These are phyloP conservation scores for Oasisia sp. DNA, from an alignment of 2,888 invertebrate species.

Conservation along the genomic window DNA sequence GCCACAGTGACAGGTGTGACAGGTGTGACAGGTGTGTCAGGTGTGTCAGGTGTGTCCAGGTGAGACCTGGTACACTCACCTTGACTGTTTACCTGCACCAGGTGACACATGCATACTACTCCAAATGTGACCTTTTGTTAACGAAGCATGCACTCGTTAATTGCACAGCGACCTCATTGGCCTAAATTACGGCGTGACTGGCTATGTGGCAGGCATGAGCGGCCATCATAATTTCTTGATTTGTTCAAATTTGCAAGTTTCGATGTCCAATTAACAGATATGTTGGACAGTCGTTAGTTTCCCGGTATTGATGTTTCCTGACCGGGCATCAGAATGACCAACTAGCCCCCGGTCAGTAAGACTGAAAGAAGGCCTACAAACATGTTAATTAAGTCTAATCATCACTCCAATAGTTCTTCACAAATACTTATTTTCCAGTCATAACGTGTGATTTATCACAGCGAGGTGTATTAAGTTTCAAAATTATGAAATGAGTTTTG, in stretches of 20 bases:
- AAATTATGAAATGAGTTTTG: too few relatives aligned
- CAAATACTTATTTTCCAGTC: background rate
- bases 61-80: background rate
- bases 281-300: background rate
- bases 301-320: background rate
- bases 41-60: background rate
- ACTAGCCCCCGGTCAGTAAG: background rate
- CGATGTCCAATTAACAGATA: background rate
- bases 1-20: background rate
- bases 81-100: background rate
- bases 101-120: background rate
- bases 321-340: background rate
- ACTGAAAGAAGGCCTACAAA: background rate
- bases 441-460: too few relatives aligned
- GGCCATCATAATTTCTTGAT: background rate
- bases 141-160: background rate
- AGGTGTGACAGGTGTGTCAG: background rate
- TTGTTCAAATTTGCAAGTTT: constrained; percentile 9
- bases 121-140: background rate
- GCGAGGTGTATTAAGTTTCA: too few relatives aligned
- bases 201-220: background rate
- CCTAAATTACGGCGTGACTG: background rate
- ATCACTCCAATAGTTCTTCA: background rate
- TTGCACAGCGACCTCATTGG: background rate
- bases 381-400: background rate